These are phyloP conservation scores for Formica exsecta DNA, from an alignment of 1,140 invertebrate species.

Conservation along the genomic window DNA sequence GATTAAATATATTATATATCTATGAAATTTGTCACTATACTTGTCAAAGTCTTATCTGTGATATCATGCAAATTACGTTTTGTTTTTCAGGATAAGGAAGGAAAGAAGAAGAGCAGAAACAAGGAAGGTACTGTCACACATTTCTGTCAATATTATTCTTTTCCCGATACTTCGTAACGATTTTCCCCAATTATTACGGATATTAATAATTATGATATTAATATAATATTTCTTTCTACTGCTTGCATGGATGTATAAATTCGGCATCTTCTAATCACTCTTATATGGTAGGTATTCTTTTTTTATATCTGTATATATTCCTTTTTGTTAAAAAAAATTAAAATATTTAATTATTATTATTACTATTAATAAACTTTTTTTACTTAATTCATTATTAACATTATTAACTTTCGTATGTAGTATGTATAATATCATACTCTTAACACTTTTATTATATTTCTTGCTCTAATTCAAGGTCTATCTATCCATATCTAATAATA, in stretches of 20 bases:
- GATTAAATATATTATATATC: slow-evolving; percentile 60
- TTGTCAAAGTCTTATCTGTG: slow-evolving; percentile 7
- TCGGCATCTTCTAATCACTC: slow-evolving; percentile 21
- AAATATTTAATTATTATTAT: not conserved
- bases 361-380: not conserved
- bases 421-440: not conserved
- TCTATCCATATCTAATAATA: slow-evolving; percentile 3
- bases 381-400: slow-evolving; percentile 1
- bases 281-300: slow-evolving; percentile 41
- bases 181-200: slow-evolving; percentile 11
- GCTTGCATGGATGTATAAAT: slow-evolving; percentile 41
- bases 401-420: not conserved
- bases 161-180: not conserved
- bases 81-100: slow-evolving; percentile 91
- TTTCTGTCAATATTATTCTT: not conserved
- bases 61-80: slow-evolving; percentile 34
- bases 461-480: not conserved
- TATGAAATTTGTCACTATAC: slow-evolving; percentile 48
- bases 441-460: slow-evolving; percentile 12
- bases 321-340: not conserved
- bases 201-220: slow-evolving; percentile 21
- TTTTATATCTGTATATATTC: slow-evolving; percentile 1
- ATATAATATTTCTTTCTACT: slow-evolving; percentile 59
- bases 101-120: slow-evolving; percentile 92
- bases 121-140: slow-evolving; percentile 90